Evolutionary conservation across 2,797 vertebrate genomes (phyloP).

Genomic region (Artibeus lituratus): DNA sequence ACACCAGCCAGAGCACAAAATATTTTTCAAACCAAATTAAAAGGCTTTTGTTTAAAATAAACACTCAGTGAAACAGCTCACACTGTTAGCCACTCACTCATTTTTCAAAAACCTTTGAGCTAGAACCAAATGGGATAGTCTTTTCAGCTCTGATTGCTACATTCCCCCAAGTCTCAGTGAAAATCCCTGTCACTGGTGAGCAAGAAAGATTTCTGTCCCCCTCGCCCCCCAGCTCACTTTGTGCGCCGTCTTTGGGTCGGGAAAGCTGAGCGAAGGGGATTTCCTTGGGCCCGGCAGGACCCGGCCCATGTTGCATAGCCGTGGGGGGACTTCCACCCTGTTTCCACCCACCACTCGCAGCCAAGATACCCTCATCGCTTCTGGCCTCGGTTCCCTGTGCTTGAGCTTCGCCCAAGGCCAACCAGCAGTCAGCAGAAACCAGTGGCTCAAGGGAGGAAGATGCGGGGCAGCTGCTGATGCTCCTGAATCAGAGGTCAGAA

Average conservation of each 20-base stretch:
- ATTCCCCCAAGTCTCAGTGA: not conserved
- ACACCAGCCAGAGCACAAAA: not conserved
- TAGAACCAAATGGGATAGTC: not conserved
- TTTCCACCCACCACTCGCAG: not conserved
- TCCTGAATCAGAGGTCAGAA: not conserved
- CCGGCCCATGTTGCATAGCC: not conserved
- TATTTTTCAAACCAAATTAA: not conserved
- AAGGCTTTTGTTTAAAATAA: not conserved
- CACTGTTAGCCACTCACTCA: not conserved
- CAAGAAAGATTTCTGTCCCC: not conserved
- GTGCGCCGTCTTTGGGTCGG: not conserved
- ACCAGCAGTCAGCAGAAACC: not conserved
- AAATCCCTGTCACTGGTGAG: not conserved
- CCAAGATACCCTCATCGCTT: not conserved
- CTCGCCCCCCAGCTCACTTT: rapidly evolving
- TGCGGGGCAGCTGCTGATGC: not conserved
- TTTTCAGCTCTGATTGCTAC: not conserved
- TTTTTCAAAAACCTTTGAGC: not conserved
- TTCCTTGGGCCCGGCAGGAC: not conserved
- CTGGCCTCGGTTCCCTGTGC: not conserved
- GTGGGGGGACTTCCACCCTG: not conserved
- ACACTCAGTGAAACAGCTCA: not conserved
- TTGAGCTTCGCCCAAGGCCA: not conserved
- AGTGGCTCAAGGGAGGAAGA: not conserved
- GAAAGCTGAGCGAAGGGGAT: not conserved